These are phyloP conservation scores for Corythornis cristatus DNA, from an alignment of 2,113 vertebrate species.

Conservation along the genomic window DNA sequence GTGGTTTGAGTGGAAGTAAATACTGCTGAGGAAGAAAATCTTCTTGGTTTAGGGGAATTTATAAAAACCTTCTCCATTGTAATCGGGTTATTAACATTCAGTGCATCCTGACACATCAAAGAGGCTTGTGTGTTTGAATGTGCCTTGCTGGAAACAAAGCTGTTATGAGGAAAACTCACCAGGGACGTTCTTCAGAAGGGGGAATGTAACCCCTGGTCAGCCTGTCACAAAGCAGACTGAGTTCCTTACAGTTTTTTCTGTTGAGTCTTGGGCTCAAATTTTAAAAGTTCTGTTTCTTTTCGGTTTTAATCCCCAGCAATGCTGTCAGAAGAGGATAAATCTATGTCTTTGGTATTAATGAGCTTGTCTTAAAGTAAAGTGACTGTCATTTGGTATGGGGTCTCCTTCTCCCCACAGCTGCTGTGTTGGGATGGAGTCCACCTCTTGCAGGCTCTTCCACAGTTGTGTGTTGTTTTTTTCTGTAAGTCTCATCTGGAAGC, in stretches of 20 bases:
- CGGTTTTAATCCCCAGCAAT: background rate
- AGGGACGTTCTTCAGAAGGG: background rate
- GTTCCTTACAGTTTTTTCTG: background rate
- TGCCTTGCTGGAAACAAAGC: background rate
- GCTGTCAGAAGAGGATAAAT: background rate
- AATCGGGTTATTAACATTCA: background rate
- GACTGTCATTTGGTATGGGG: background rate
- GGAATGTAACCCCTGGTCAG: rapidly evolving
- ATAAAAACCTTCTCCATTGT: background rate
- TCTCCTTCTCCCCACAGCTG: too few relatives aligned
- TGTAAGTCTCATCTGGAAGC: background rate
- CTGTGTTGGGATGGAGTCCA: background rate
- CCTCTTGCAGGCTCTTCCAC: background rate
- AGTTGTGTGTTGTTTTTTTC: background rate
- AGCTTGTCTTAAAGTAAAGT: background rate
- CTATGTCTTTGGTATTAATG: background rate
- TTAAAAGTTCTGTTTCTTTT: background rate
- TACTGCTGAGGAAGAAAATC: background rate
- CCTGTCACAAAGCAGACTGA: background rate
- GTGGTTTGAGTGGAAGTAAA: background rate
- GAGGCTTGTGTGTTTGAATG: background rate
- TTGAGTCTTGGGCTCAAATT: background rate
- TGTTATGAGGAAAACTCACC: background rate
- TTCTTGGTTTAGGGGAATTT: background rate
- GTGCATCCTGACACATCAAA: constrained; percentile 15